Percentiles rank a stretch among this genome's conserved stretches.
Conservation (phyloP, 2,113 vertebrate genomes). For the Poeciliopsis prolifica region DNA sequence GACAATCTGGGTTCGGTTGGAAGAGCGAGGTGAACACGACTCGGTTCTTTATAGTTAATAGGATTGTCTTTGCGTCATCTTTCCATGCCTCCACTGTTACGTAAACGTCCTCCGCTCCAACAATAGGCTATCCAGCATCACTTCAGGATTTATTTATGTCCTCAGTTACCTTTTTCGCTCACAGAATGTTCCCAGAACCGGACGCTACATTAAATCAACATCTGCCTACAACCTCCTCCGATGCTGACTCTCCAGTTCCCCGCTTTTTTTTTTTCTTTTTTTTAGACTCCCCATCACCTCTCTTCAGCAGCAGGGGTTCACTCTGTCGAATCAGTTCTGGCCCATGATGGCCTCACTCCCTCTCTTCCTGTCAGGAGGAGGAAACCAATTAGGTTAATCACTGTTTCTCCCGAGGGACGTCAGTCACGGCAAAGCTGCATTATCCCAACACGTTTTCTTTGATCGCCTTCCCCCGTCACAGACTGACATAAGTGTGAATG, state of each 20-base stretch:
- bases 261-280: background rate
- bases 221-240: background rate
- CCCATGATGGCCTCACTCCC: constrained; percentile 1
- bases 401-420: background rate
- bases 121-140: constrained; percentile 14
- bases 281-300: background rate
- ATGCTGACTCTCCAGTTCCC: background rate
- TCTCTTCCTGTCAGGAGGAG: background rate
- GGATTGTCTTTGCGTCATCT: constrained; percentile 17
- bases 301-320: background rate
- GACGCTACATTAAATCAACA: constrained; percentile 17
- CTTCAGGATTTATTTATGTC: background rate
- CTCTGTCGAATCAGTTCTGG: constrained; percentile 1
- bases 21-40: constrained; percentile 18
- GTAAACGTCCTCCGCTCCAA: constrained; percentile 38
- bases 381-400: constrained; percentile 16
- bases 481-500: background rate
- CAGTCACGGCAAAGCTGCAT: constrained; percentile 1
- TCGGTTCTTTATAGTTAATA: constrained; percentile 11
- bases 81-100: constrained; percentile 43
- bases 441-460: background rate
- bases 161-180: background rate
- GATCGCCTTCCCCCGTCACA: background rate
- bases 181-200: background rate
- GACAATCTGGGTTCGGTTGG: background rate